Evolutionary conservation across 2,797 vertebrate genomes (phyloP).

Genomic region (Threskiornis aethiopicus): DNA sequence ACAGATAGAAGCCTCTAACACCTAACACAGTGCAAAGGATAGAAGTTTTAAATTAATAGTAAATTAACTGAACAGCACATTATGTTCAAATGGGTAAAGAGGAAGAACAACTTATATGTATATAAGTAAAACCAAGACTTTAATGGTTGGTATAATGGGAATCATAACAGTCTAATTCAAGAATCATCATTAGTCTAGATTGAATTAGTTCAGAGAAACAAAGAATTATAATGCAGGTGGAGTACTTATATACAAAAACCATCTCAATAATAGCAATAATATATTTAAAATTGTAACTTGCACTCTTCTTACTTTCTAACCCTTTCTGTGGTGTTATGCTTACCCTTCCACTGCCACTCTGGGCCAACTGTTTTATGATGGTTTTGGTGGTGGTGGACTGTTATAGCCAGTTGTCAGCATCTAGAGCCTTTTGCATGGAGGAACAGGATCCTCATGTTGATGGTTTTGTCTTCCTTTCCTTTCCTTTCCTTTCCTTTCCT

Average conservation of each 20-base stretch:
- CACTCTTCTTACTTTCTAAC: not conserved
- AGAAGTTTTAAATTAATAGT: not conserved
- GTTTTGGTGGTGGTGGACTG: not conserved
- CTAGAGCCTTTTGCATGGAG: not conserved
- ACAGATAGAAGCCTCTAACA: not conserved
- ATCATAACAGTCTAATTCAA: not conserved
- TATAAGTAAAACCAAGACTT: not conserved
- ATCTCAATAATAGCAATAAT: not conserved
- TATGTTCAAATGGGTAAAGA: not conserved
- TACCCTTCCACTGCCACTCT: not conserved
- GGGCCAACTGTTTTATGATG: not conserved
- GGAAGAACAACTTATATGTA: not conserved
- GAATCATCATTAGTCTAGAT: not conserved
- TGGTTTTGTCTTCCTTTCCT: not conserved
- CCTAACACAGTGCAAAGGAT: not conserved
- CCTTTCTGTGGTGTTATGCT: not conserved
- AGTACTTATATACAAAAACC: not conserved
- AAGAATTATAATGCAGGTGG: not conserved
- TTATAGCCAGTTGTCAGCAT: not conserved
- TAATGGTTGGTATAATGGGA: not conserved
- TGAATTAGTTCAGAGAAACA: not conserved
- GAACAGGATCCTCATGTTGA: not conserved
- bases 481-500: too few relatives aligned
- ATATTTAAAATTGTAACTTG: not conserved
- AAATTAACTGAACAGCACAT: not conserved